A percentile compares a stretch with the other conserved stretches of the same genome.
These are phyloP conservation scores for Phrixothrix hirtus DNA, from an alignment of 2,888 invertebrate genomes.

Conservation along the genomic window DNA sequence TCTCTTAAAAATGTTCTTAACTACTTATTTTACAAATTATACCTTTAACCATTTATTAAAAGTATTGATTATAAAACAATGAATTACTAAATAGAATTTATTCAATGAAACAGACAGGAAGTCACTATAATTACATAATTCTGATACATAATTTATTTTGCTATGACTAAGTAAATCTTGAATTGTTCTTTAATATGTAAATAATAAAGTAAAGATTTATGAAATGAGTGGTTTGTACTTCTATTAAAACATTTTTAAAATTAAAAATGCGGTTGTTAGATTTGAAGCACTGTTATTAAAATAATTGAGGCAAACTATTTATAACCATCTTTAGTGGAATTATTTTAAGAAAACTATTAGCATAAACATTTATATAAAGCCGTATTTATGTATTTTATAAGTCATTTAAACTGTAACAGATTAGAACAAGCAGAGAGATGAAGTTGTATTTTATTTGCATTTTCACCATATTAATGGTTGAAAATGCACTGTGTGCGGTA, in stretches of 20 bases:
- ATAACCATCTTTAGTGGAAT: background rate
- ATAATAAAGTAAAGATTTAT: too few relatives aligned
- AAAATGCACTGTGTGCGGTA: slow-evolving; percentile 1
- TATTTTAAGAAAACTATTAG: background rate
- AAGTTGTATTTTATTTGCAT: background rate
- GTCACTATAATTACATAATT: too few relatives aligned
- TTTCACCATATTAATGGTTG: background rate
- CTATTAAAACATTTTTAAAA: background rate
- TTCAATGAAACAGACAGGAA: too few relatives aligned
- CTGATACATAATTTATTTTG: background rate
- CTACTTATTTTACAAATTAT: too few relatives aligned
- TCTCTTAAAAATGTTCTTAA: too few relatives aligned
- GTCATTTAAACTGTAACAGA: background rate
- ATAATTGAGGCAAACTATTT: background rate
- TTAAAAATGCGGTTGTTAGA: too few relatives aligned
- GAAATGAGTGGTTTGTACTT: background rate
- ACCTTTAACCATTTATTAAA: too few relatives aligned
- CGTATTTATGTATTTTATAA: background rate
- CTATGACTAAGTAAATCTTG: background rate
- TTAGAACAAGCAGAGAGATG: background rate
- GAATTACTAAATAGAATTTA: too few relatives aligned
- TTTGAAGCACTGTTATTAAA: background rate
- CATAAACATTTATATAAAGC: background rate
- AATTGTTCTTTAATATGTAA: background rate
- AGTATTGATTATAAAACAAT: too few relatives aligned